Evolutionary conservation across 2,888 invertebrate species (phyloP).

Genomic region (Oscheius sp.): DNA sequence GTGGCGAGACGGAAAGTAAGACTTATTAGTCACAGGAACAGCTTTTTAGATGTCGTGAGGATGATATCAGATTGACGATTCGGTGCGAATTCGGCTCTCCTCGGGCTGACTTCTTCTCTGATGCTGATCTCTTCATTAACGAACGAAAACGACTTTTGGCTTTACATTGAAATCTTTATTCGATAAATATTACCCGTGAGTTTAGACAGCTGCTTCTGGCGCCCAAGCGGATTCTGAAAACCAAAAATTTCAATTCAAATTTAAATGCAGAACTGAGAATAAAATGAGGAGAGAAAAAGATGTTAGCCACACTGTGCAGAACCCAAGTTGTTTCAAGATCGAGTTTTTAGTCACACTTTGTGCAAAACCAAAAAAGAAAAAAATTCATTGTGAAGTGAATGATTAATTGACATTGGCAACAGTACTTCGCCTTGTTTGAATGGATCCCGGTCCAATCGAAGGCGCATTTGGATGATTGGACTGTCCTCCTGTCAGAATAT

Average conservation of each 20-base stretch:
- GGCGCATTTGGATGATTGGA: slow-evolving; percentile 1
- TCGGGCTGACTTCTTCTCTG: slow-evolving; percentile 54
- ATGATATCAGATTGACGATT: slow-evolving; percentile 60
- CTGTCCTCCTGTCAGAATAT: not conserved
- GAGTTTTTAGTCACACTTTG: too few relatives aligned
- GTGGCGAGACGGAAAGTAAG: slow-evolving; percentile 60
- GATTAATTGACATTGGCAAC: slow-evolving; percentile 1
- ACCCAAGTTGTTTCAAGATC: too few relatives aligned
- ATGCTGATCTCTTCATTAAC: slow-evolving; percentile 55
- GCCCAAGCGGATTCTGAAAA: too few relatives aligned
- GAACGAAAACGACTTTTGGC: slow-evolving; percentile 26
- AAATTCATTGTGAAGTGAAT: too few relatives aligned
- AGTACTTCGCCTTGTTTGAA: slow-evolving; percentile 15
- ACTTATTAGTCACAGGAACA: not conserved
- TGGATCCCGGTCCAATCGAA: not conserved
- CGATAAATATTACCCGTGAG: too few relatives aligned
- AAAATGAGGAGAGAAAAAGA: too few relatives aligned
- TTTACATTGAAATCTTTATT: too few relatives aligned
- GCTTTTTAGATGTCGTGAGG: slow-evolving; percentile 50
- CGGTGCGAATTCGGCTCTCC: slow-evolving; percentile 64
- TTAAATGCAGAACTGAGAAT: too few relatives aligned
- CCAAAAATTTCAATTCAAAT: too few relatives aligned
- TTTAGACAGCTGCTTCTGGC: too few relatives aligned
- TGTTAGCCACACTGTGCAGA: too few relatives aligned
- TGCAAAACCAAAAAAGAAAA: not conserved